A percentile compares a stretch with the other conserved stretches of the same genome.
Conservation (phyloP, 2,797 vertebrate species). For the Silurus lanzhouensis region DNA sequence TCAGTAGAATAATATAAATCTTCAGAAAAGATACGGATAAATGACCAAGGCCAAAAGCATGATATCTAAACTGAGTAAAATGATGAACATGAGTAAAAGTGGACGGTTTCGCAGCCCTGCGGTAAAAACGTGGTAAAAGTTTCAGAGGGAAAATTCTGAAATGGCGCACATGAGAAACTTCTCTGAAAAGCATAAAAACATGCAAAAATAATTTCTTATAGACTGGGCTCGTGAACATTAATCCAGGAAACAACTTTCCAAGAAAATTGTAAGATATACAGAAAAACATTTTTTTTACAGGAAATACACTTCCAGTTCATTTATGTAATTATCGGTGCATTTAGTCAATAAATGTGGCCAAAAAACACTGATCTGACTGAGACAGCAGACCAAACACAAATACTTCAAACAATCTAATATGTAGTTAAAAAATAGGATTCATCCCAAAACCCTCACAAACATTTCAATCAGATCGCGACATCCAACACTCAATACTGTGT, state of each 20-base stretch:
- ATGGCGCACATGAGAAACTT: neutral
- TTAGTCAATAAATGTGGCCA: neutral
- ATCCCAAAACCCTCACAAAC: neutral
- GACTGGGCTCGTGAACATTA: neutral
- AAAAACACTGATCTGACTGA: neutral
- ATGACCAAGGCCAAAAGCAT: neutral
- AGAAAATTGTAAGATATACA: neutral
- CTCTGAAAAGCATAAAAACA: neutral
- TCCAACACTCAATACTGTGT: neutral
- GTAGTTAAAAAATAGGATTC: no score
- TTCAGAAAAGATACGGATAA: neutral
- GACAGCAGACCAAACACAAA: neutral
- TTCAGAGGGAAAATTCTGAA: neutral
- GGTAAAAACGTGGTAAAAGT: neutral
- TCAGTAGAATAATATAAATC: neutral
- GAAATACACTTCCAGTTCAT: neutral
- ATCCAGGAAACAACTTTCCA: neutral
- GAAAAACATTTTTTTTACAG: neutral
- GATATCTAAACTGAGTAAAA: neutral
- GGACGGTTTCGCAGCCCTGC: neutral
- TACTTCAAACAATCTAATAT: neutral
- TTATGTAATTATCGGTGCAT: neutral
- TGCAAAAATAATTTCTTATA: neutral
- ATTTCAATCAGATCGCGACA: neutral
- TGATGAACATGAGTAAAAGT: neutral